These are phyloP conservation scores for Tetrax tetrax DNA, from an alignment of 2,113 vertebrate species.

Conservation along the genomic window DNA sequence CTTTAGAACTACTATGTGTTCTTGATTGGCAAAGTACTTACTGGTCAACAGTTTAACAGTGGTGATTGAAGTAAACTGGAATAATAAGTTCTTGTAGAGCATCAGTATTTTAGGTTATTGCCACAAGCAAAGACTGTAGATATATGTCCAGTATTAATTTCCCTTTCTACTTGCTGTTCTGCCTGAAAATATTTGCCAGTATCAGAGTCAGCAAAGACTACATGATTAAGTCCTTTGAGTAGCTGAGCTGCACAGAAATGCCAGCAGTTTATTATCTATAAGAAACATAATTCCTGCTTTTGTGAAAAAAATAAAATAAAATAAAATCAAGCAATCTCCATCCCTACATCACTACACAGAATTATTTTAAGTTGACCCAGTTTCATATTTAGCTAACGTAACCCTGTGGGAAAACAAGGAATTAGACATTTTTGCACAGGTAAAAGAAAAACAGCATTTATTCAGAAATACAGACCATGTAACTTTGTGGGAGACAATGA, in stretches of 20 bases:
- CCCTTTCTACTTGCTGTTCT: background rate
- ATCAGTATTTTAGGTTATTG: background rate
- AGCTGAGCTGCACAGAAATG: background rate
- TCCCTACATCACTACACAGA: background rate
- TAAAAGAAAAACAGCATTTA: background rate
- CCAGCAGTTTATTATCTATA: background rate
- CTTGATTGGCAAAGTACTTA: background rate
- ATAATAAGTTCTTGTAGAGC: background rate
- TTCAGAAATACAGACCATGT: background rate
- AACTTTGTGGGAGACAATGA: background rate
- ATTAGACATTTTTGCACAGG: background rate
- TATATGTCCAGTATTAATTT: background rate
- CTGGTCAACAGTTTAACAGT: background rate
- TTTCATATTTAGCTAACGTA: background rate
- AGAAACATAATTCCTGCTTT: background rate
- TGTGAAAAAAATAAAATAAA: background rate
- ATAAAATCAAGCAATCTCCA: background rate
- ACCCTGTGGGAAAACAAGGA: background rate
- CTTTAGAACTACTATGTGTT: background rate
- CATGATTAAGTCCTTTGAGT: background rate
- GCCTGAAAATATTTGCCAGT: background rate
- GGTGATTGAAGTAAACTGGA: background rate
- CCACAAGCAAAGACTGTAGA: background rate
- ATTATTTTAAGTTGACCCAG: conserved; percentile 25
- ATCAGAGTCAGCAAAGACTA: background rate